These are phyloP conservation scores for Pelodiscus sinensis DNA, from an alignment of 2,113 vertebrate genomes.

Conservation along the genomic window DNA sequence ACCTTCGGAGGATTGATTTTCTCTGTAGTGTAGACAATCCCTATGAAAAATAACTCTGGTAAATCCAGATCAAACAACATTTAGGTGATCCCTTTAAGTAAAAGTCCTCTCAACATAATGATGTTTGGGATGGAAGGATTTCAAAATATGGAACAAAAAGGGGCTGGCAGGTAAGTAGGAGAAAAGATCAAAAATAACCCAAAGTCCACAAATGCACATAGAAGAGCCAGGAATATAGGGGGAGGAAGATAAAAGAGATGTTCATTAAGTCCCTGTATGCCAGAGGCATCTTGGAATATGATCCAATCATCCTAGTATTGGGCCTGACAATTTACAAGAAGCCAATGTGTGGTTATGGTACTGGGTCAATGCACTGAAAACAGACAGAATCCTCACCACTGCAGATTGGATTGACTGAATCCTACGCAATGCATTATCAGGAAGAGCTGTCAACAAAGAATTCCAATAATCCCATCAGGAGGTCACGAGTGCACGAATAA, in stretches of 20 bases:
- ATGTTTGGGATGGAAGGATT: background rate
- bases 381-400: conserved; percentile 51
- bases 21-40: no score
- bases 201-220: background rate
- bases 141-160: background rate
- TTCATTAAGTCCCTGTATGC: background rate
- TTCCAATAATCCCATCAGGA: conserved; percentile 77
- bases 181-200: background rate
- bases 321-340: background rate
- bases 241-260: rapidly evolving
- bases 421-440: conserved; percentile 69
- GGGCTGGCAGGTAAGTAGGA: background rate
- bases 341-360: background rate
- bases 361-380: background rate
- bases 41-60: background rate
- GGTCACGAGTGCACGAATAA: conserved; percentile 77
- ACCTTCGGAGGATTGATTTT: no score
- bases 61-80: background rate
- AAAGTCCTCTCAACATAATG: background rate
- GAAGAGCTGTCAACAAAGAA: conserved; percentile 77
- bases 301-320: background rate
- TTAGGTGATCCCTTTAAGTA: background rate
- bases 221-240: background rate
- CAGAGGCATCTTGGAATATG: background rate
- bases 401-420: conserved; percentile 70